A percentile compares a stretch with the other conserved stretches of the same genome.
Evolutionary conservation across 2,888 invertebrate genomes (phyloP).

Genomic region (Amblyjoppa proteus): DNA sequence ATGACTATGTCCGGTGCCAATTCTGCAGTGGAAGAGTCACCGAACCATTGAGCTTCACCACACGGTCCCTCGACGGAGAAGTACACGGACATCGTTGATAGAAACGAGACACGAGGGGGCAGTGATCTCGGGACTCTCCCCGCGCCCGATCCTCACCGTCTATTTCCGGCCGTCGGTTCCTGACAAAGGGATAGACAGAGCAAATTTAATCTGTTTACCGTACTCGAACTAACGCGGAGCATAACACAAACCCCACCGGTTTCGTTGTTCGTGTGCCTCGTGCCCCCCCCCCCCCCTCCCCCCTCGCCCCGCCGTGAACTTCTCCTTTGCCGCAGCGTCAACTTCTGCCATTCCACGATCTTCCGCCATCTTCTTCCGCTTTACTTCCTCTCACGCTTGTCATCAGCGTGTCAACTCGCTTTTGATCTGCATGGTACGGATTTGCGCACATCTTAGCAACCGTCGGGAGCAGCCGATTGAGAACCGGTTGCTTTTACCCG

Average conservation of each 20-base stretch:
- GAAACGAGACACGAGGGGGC: slow-evolving; percentile 57
- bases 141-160: slow-evolving; percentile 46
- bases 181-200: slow-evolving; percentile 76
- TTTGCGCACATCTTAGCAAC: no score
- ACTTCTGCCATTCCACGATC: background rate
- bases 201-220: slow-evolving; percentile 81
- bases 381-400: no score
- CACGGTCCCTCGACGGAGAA: background rate
- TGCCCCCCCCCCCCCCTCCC: background rate
- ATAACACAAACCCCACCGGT: slow-evolving; percentile 24
- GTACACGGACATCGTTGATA: slow-evolving; percentile 33
- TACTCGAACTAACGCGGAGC: slow-evolving; percentile 64
- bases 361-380: background rate
- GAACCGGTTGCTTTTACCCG: no score
- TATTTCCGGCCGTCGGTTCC: slow-evolving; percentile 71
- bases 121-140: slow-evolving; percentile 34
- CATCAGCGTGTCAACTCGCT: no score
- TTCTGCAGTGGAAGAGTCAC: background rate
- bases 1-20: background rate
- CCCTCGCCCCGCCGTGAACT: slow-evolving; percentile 16
- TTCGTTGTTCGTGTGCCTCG: background rate
- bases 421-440: no score
- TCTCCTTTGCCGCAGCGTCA: background rate
- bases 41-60: slow-evolving; percentile 5
- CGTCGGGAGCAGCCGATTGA: no score